Conservation (phyloP, 2,113 vertebrate genomes). For the Bombycilla garrulus region DNA sequence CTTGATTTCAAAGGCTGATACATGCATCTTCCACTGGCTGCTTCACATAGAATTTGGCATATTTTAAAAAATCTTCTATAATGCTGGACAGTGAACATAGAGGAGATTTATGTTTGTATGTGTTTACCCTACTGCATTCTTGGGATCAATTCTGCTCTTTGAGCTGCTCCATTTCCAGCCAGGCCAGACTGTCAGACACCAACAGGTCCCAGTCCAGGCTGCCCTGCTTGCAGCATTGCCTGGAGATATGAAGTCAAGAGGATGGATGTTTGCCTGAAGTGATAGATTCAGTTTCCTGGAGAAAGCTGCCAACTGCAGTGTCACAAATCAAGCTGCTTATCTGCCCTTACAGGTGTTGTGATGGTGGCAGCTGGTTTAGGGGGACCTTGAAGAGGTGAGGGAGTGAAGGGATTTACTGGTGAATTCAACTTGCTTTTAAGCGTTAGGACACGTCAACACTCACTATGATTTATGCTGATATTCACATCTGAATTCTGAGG, state of each 20-base stretch:
- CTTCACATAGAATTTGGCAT: background rate
- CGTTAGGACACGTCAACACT: background rate
- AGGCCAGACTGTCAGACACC: background rate
- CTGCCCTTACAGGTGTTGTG: slow-evolving; percentile 59
- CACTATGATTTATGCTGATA: background rate
- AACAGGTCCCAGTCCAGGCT: background rate
- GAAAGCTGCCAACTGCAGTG: slow-evolving; percentile 55
- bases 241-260: slow-evolving; percentile 50
- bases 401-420: background rate
- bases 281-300: slow-evolving; percentile 53
- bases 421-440: background rate
- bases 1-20: background rate
- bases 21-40: background rate
- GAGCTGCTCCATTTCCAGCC: background rate
- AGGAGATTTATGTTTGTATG: background rate
- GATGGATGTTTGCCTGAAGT: slow-evolving; percentile 46
- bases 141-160: background rate
- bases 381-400: slow-evolving; percentile 17
- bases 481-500: background rate
- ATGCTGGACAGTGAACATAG: background rate
- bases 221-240: slow-evolving; percentile 8
- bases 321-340: slow-evolving; percentile 53
- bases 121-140: background rate
- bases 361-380: slow-evolving; percentile 43
- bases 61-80: background rate